Conservation (phyloP, 2,797 vertebrate genomes). For the Gallinago solitaria region DNA sequence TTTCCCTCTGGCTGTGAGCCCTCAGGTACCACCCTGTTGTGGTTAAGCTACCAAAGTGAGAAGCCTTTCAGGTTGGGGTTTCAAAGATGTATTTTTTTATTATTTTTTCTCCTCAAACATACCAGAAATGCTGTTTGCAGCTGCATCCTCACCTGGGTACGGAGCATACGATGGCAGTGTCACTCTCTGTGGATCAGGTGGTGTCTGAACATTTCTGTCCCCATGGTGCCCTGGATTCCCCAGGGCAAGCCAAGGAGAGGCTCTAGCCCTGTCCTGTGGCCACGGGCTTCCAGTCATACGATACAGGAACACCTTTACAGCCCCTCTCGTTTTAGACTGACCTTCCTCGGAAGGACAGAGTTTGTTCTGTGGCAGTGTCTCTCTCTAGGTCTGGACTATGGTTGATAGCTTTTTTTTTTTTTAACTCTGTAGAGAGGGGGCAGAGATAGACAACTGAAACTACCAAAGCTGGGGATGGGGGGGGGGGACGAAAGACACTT, state of each 20-base stretch:
- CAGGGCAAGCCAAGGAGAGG: background rate
- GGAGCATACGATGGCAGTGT: background rate
- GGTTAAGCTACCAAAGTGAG: conserved; percentile 39
- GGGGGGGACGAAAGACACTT: background rate
- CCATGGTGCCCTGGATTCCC: background rate
- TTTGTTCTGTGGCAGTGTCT: background rate
- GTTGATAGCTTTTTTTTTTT: background rate
- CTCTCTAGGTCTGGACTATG: background rate
- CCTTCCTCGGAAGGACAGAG: background rate
- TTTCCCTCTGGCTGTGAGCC: background rate
- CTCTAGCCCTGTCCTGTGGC: background rate
- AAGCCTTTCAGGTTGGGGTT: background rate
- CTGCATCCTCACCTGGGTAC: background rate
- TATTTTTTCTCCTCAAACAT: background rate
- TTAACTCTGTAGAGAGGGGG: background rate
- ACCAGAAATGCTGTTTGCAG: conserved; percentile 1
- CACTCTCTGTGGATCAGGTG: background rate
- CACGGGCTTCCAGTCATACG: background rate
- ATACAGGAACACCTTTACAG: background rate
- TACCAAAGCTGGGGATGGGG: conserved; percentile 44
- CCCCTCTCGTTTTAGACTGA: background rate
- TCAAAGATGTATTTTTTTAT: background rate
- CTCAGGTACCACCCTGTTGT: background rate
- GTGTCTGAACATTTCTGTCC: background rate
- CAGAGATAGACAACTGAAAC: background rate